phyloP scores from a whole-genome alignment of 2,113 vertebrate genomes.

The Hippocampus zosterae region DNA sequence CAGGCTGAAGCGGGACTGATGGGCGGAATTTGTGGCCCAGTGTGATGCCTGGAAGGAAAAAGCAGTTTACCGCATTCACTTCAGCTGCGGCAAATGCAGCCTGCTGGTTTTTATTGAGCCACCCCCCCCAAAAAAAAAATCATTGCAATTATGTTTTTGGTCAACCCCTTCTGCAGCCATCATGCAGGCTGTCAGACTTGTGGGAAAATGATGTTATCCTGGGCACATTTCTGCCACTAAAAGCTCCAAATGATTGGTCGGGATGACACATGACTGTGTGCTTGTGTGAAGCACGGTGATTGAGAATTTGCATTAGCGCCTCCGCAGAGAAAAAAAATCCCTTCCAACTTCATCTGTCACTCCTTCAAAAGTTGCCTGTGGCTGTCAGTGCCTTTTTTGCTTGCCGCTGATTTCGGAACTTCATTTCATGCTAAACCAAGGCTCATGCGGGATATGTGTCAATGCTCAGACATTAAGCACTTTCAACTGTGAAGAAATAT shows the following conservation, averaged over 20 bases:
- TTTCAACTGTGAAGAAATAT: constrained; percentile 49
- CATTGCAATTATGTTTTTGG: constrained; percentile 47
- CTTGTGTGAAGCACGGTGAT: constrained; percentile 16
- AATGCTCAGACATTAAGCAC: constrained; percentile 48
- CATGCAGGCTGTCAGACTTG: constrained; percentile 36
- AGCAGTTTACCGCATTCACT: constrained; percentile 57
- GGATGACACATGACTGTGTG: constrained; percentile 20
- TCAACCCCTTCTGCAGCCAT: constrained; percentile 44
- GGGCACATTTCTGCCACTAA: constrained; percentile 49
- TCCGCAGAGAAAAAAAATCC: constrained; percentile 1
- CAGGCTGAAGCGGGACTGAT: constrained; percentile 55
- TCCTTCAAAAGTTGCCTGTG: constrained; percentile 15
- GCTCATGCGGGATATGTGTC: constrained; percentile 42
- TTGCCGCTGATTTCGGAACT: constrained; percentile 38
- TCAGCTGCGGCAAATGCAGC: constrained; percentile 30
- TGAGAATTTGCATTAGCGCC: constrained; percentile 2
- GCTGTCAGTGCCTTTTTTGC: constrained; percentile 11
- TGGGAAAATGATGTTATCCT: constrained; percentile 50
- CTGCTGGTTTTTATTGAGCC: neutral
- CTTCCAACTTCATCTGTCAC: constrained; percentile 8
- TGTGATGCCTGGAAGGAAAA: constrained; percentile 47
- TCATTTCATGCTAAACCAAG: constrained; percentile 33
- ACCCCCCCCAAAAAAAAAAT: constrained; percentile 28
- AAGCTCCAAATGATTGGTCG: constrained; percentile 50
- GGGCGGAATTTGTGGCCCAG: constrained; percentile 53